These are phyloP conservation scores for Butastur rufipennis DNA, from an alignment of 2,113 vertebrate genomes.

Conservation along the genomic window DNA sequence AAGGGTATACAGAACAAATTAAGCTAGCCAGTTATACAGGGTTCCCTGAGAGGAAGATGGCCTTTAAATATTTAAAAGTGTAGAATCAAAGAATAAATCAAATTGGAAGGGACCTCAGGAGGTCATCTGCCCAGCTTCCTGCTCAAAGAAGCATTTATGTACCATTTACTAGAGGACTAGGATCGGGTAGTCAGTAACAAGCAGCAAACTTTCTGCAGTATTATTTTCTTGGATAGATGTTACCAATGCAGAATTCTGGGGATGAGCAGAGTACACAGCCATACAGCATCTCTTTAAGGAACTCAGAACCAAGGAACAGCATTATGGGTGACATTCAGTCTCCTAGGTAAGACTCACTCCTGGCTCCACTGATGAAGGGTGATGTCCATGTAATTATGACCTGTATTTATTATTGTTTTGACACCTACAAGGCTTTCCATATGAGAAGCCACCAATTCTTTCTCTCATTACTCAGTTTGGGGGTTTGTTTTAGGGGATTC, in stretches of 20 bases:
- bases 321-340: neutral
- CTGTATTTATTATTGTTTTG: neutral
- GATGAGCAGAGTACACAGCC: neutral
- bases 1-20: neutral
- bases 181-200: neutral
- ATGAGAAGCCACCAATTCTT: neutral
- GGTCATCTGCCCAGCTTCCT: neutral
- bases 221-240: neutral
- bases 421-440: neutral
- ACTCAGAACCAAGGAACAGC: neutral
- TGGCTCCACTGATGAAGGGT: neutral
- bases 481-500: neutral
- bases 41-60: neutral
- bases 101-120: neutral
- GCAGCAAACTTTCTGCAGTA: neutral
- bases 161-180: neutral
- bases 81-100: neutral
- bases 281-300: neutral
- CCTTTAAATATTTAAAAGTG: neutral
- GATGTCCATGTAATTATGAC: neutral
- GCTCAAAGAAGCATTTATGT: neutral
- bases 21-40: neutral
- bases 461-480: neutral
- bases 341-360: neutral
- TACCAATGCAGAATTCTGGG: neutral